These are phyloP conservation scores for Cochlearius cochlearius DNA, from an alignment of 2,113 vertebrate species.

Conservation along the genomic window DNA sequence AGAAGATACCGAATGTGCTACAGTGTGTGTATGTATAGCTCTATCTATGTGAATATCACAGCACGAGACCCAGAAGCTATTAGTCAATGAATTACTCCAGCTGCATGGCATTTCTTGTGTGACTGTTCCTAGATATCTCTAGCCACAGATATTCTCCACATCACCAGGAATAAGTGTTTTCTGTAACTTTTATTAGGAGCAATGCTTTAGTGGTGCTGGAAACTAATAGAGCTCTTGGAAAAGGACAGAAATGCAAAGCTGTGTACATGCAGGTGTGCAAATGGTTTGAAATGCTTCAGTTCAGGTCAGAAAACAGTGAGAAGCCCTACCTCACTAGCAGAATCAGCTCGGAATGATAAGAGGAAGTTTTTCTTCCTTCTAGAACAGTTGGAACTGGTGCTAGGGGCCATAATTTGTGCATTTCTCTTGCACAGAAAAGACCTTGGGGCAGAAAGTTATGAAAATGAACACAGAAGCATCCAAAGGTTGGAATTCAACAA, in stretches of 20 bases:
- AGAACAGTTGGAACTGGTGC: neutral
- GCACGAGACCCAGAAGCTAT: neutral
- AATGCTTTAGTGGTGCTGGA: neutral
- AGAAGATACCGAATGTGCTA: neutral
- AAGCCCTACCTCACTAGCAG: neutral
- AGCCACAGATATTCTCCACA: neutral
- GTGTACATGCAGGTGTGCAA: neutral
- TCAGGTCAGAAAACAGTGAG: neutral
- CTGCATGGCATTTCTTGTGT: neutral
- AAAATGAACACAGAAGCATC: neutral
- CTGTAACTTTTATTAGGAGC: neutral
- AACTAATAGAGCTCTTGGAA: neutral
- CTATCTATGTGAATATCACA: neutral
- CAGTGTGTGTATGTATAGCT: neutral
- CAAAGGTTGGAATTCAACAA: neutral
- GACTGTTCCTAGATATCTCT: neutral
- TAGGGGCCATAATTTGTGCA: neutral
- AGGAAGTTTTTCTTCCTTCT: neutral
- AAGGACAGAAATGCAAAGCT: neutral
- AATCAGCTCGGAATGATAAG: neutral
- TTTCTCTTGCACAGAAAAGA: neutral
- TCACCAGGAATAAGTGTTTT: neutral
- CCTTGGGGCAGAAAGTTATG: accelerated
- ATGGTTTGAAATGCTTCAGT: neutral
- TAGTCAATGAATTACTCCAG: neutral